phyloP scores from a whole-genome alignment of 53 echinoderm and acorn worm genomes.

The Apostichopus leukothele region DNA sequence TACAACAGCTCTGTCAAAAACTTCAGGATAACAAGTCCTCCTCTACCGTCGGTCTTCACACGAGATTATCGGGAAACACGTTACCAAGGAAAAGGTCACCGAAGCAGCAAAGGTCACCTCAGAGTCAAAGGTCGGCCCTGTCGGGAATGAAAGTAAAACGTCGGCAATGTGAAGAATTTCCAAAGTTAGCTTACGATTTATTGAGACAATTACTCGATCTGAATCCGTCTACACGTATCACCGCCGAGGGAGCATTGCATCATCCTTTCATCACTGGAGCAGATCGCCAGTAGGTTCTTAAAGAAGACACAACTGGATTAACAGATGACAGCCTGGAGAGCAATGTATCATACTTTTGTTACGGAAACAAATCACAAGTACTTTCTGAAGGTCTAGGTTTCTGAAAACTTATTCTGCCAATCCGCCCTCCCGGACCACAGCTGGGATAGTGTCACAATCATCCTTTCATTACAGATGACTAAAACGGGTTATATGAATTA shows the following conservation, averaged over 20 bases:
- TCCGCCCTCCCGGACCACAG: not conserved
- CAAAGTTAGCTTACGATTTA: slow-evolving; percentile 79
- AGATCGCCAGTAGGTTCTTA: no score
- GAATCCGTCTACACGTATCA: slow-evolving; percentile 80
- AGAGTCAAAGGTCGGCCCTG: not conserved
- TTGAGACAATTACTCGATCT: slow-evolving; percentile 74
- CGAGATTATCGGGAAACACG: not conserved
- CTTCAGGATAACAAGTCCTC: slow-evolving; percentile 25
- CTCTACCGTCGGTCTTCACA: not conserved
- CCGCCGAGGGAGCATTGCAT: slow-evolving; percentile 69
- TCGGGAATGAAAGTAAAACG: not conserved
- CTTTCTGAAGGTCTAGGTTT: no score
- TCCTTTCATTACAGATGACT: slow-evolving; percentile 58
- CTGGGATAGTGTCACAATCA: slow-evolving; percentile 37
- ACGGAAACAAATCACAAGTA: no score
- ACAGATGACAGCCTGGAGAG: no score
- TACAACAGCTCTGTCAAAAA: slow-evolving; percentile 79
- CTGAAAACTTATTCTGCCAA: no score
- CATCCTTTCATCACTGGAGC: no score
- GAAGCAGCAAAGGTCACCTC: slow-evolving; percentile 27
- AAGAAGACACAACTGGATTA: no score
- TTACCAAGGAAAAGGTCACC: not conserved
- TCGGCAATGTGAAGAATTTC: slow-evolving; percentile 44
- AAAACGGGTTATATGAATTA: no score
- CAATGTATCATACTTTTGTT: no score